Base-by-base conservation (phyloP, 2,797 vertebrate species). In the Emys orbicularis region DNA sequence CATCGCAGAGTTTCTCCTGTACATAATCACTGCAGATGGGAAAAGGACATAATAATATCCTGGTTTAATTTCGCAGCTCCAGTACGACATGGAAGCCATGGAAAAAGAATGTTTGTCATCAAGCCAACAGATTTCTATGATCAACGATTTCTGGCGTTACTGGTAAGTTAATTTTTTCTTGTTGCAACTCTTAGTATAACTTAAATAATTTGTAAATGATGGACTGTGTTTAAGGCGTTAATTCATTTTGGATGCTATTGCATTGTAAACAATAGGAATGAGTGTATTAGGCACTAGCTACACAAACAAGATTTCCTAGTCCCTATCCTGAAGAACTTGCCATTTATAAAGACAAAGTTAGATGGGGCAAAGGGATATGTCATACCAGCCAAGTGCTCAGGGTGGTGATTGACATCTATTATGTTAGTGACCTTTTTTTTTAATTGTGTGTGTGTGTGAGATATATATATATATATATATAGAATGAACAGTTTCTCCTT, bases 71-170 rank as follows among this genome's bases (percentile, higher is more conserved):
- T 98, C 98, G 5, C 96, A 99, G 99, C 98, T 97, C 98, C 98
- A 8, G 98, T 99, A 4, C 99, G 99, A 50, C 98, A 98, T 95
- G 98, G 97, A 83, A 98, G 99, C 91, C 98, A 99, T 95, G 99
- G 98, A 56, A 99, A 99, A 97, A 98, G 97, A 93, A 93, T 99
- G 98, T 99, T 99, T 95, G n/a, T 99, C 90, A 96, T 99, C 97
- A 98, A 97, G 92, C 94, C 99, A 83, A 96, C 98, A 6, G 90
- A 96, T 16, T 99, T 96, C 97, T 99, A 99, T 83, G 99, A 99
- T 93, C 94, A 2, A 41, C 98, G 99, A 54, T 99, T 99, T 98
- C 95, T 99, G 81, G 93, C 37, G 1, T 97, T 99, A 92, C 47
- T 99, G 98, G 99, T 99, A 94, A 98, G 99, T 98, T 86, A 80